Percentiles rank a stretch among this genome's conserved stretches.
These are phyloP conservation scores for Acomys russatus DNA, from an alignment of 2,797 vertebrate genomes.

Conservation along the genomic window DNA sequence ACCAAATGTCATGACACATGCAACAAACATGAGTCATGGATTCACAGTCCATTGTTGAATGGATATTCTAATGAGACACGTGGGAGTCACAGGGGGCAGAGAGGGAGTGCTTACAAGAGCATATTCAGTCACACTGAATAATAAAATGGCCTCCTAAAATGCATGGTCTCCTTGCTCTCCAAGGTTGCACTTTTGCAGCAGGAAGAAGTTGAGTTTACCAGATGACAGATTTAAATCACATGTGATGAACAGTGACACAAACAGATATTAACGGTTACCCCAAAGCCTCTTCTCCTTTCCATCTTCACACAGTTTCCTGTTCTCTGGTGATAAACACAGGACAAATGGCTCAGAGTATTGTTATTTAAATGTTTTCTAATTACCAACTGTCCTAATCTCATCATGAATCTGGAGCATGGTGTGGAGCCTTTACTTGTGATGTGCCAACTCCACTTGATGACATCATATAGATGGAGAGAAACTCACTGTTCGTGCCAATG, in stretches of 20 bases:
- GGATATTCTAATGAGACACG: neutral
- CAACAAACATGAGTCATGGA: neutral
- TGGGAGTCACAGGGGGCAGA: neutral
- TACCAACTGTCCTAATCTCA: neutral
- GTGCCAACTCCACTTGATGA: neutral
- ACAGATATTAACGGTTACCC: neutral
- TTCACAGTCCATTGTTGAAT: neutral
- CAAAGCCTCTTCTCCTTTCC: neutral
- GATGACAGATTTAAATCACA: neutral
- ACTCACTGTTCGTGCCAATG: neutral
- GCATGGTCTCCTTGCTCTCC: neutral
- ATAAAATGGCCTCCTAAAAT: neutral
- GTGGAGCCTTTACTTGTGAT: neutral
- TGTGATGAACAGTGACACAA: neutral
- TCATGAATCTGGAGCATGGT: neutral
- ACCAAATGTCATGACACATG: neutral
- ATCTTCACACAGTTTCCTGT: neutral
- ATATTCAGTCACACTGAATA: neutral
- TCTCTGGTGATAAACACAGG: slow-evolving; percentile 33
- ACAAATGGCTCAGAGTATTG: slow-evolving; percentile 21
- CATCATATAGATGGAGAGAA: neutral
- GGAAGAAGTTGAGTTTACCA: neutral
- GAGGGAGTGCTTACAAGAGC: neutral
- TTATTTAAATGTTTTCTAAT: neutral
- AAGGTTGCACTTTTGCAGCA: neutral